A percentile compares a stretch with the other conserved stretches of the same genome.
Evolutionary conservation across 2,888 invertebrate species (phyloP).

Genomic region (Caenorhabditis doughertyi): DNA sequence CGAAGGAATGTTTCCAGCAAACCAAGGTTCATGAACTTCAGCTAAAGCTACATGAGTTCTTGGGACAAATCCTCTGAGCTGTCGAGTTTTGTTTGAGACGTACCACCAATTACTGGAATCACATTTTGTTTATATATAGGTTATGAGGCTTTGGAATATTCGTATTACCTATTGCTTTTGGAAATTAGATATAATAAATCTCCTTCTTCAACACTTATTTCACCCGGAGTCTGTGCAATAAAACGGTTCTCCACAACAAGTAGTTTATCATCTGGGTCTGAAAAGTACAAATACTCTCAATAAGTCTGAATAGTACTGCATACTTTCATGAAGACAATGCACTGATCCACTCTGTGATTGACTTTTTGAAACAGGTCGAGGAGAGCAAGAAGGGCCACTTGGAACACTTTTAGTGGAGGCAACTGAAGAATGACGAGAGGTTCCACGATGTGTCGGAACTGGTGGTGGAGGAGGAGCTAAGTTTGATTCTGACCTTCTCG

Average conservation of each 20-base stretch:
- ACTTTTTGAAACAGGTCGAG: constrained; percentile 9
- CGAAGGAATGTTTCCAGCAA: constrained; percentile 60
- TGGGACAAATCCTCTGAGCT: constrained; percentile 53
- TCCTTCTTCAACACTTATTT: constrained; percentile 61
- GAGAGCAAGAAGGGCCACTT: constrained; percentile 10
- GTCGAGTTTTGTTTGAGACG: constrained; percentile 40
- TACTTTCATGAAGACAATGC: constrained; percentile 34
- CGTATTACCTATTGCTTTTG: constrained; percentile 35
- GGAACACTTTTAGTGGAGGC: constrained; percentile 44
- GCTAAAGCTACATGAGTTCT: constrained; percentile 48
- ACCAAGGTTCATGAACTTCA: constrained; percentile 58
- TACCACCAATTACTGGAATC: constrained; percentile 62
- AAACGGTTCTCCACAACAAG: constrained; percentile 54
- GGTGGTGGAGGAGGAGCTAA: constrained; percentile 53
- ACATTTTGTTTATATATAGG: not conserved
- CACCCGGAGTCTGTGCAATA: constrained; percentile 34
- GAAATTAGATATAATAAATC: constrained; percentile 56
- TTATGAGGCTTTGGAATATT: not conserved
- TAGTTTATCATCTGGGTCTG: constrained; percentile 48
- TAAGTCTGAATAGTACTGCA: not conserved
- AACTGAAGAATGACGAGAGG: constrained; percentile 29
- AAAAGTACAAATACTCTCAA: not conserved
- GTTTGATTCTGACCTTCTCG: constrained; percentile 37
- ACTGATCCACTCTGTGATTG: constrained; percentile 37
- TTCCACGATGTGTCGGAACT: constrained; percentile 25